phyloP scores from a whole-genome alignment of 2,888 invertebrate species.

The Clivina fossor region DNA sequence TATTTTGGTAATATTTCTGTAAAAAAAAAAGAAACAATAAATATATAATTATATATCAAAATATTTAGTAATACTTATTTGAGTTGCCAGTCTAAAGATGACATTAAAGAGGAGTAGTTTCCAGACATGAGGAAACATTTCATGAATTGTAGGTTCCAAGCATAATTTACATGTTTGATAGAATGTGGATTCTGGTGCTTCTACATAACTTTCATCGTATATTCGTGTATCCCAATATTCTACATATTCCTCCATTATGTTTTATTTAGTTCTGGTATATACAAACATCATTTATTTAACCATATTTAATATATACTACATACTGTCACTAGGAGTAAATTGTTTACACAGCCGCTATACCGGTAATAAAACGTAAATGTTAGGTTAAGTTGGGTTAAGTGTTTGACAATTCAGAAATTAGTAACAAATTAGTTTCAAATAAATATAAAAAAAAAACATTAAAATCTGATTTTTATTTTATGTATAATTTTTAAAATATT shows the following conservation, averaged over 20 bases:
- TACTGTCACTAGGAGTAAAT: no score
- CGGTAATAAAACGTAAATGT: no score
- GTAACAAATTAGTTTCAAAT: no score
- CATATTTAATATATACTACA: no score
- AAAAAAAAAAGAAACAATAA: conserved; percentile 3
- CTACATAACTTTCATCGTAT: conserved; percentile 10
- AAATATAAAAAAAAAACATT: no score
- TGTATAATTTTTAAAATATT: no score
- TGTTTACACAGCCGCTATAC: no score
- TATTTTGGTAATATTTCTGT: conserved; percentile 14
- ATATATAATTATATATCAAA: conserved; percentile 2
- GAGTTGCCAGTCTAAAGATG: conserved; percentile 36
- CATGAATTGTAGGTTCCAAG: conserved; percentile 38
- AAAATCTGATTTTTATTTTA: no score
- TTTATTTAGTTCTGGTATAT: no score
- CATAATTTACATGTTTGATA: conserved; percentile 34
- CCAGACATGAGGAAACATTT: conserved; percentile 34
- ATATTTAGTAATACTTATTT: conserved; percentile 29
- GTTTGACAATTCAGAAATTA: no score
- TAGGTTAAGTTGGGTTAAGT: no score
- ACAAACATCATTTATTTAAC: no score
- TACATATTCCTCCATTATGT: conserved; percentile 27
- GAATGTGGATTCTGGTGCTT: conserved; percentile 3
- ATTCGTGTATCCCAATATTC: conserved; percentile 20
- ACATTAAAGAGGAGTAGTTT: conserved; percentile 36